These are phyloP conservation scores for Megamerina dolium DNA, from an alignment of 2,888 invertebrate genomes.

Conservation along the genomic window DNA sequence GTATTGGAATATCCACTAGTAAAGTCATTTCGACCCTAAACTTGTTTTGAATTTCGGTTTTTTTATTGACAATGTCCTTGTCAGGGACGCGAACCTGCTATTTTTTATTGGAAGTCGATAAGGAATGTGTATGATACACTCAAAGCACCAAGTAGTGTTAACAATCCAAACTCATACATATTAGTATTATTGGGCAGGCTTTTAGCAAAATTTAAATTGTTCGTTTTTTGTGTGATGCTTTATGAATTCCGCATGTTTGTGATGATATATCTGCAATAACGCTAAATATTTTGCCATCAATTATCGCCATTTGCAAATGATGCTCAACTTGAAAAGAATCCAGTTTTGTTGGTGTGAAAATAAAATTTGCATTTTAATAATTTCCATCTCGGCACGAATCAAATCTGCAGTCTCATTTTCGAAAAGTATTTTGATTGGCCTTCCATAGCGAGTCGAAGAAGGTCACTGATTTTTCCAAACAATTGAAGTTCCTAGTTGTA, in stretches of 20 bases:
- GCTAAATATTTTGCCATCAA: constrained; percentile 13
- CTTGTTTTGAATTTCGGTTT: too few relatives aligned
- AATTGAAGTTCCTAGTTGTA: constrained; percentile 6
- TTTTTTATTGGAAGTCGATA: too few relatives aligned
- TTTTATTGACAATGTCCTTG: too few relatives aligned
- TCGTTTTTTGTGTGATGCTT: constrained; percentile 8
- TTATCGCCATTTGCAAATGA: constrained; percentile 11
- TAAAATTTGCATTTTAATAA: constrained; percentile 5
- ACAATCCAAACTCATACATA: too few relatives aligned
- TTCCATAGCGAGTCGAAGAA: constrained; percentile 7
- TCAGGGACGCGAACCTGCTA: too few relatives aligned
- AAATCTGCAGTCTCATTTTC: constrained; percentile 9
- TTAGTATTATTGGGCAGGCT: neutral
- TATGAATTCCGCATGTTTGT: constrained; percentile 11
- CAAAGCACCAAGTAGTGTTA: too few relatives aligned
- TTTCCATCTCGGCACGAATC: too few relatives aligned
- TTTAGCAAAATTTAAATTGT: constrained; percentile 4
- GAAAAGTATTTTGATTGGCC: constrained; percentile 7
- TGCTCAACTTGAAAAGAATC: too few relatives aligned
- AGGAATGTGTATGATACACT: too few relatives aligned
- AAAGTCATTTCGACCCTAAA: too few relatives aligned
- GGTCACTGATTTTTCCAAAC: constrained; percentile 8
- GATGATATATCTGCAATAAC: constrained; percentile 7
- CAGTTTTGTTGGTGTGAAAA: constrained; percentile 7
- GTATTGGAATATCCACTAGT: too few relatives aligned